Base-by-base conservation (phyloP, 2,797 vertebrate genomes). In the Poecilia wingei region DNA sequence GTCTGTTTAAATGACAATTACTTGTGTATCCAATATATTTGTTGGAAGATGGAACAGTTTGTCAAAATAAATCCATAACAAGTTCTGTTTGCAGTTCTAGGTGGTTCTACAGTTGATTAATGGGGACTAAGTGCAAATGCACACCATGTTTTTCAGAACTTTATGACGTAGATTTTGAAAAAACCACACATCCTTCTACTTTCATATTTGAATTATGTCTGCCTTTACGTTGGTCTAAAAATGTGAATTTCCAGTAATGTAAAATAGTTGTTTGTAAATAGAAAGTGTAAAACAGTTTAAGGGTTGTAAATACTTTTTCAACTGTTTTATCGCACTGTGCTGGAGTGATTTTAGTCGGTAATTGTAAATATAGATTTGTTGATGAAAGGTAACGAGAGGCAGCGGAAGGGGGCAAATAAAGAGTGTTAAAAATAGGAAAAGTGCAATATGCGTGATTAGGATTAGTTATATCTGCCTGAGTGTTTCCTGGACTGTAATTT, bases 381-480 rank as follows among this genome's bases (percentile, higher is more conserved):
- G 77, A 88, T 89, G 80, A 84, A 85, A 87, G 80, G 66, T 74
- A 85, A 79, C 84, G 75, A 81, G 76, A 79, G 57, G 43, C 4
- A 7, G 7, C 20, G 57, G 74, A 64, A 84, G 61, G 59, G 77
- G 36, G 57, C 57, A 49, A 82, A 75, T 76, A 51, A 78, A 51
- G 74, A 80, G 39, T 13, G 66, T 28, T 74, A 55, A 84, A 79
- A 84, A 75, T 45, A 49, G 51, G 69, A 68, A 85, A 79, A 64
- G 77, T 49, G 3, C 13, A 64, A 53, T 25, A 61, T 78, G 75
- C 80, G 36, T 14, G 72, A 81, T 85, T 51, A 82, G 71, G 36
- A 71, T 84, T 90, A 76, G 86, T 89, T 87, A 70, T 84, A 80
- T 80, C 69, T 82, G 76, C 77, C 5, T 82, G 74, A 72, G 53